Evolutionary conservation across 2,888 invertebrate genomes (phyloP), one percentile per base, ranked within the genome.

Genomic region (Dichetophora obliterata): DNA sequence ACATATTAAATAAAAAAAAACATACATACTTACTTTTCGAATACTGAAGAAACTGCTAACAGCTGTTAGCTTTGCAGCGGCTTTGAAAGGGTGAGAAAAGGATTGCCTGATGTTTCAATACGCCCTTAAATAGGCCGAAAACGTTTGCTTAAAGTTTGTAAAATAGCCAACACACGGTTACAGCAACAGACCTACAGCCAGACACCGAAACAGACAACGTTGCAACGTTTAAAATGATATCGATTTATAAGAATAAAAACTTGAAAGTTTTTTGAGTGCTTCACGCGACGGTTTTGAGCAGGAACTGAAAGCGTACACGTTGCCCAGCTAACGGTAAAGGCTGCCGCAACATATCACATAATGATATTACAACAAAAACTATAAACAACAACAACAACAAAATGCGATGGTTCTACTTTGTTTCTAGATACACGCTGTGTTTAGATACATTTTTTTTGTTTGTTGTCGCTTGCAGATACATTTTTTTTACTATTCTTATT

Each of bases 331-430:
- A 72, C 59, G 48, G 63, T 61, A 73, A 61, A 61, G 61, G 24
- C 63, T n/a, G 37, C 71, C 37, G 48, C 72, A 43, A 59, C 61
- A 59, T 71, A 59, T 73, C 61, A 71, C 68, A 68, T 68, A 68
- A 68, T 48, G 24, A 14, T 43, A 19, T 52, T 6, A 52, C 14
- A 65, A 54, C 31, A 52, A 24, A 52, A 48, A 69, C n/a, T 75
- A 68, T 14, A 34, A 48, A 19, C 69, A 69, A 70, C 43, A 70
- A 80, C 27, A 68, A 31, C 72, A 14, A 78, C 14, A 43, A 43
- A 43, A 43, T 43, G 11, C 9, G 50, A 50, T 6, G 19, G 5
- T 27, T 52, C 52, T 48, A 24, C 27, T 27, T 61, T 14, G 27
- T 27, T 9, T 22, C 59, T 22, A 66, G 48, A 37, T 66, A 66